These are phyloP conservation scores for Cosmorhoe ocellata DNA, from an alignment of 2,888 invertebrate species.

Conservation along the genomic window DNA sequence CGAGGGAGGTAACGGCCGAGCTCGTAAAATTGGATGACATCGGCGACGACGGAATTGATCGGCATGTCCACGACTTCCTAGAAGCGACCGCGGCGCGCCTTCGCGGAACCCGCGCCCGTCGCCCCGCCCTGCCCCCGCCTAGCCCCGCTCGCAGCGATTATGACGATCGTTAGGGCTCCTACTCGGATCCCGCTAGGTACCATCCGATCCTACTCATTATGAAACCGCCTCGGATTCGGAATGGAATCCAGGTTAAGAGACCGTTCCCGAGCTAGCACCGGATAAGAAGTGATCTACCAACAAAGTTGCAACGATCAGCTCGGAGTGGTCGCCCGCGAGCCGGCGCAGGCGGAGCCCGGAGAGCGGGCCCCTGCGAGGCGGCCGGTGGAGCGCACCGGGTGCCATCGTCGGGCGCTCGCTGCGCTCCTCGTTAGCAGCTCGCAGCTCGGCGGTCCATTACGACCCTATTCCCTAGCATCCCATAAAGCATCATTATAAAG, in stretches of 20 bases:
- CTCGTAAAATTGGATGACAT: constrained; percentile 5
- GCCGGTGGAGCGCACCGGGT: no score
- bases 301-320: constrained; percentile 10
- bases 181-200: no score
- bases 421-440: no score
- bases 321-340: no score
- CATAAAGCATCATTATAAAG: constrained; percentile 8
- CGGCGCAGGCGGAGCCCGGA: no score
- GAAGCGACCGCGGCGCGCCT: constrained; percentile 3
- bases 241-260: not conserved
- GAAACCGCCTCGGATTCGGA: constrained; percentile 6
- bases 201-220: no score
- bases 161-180: no score
- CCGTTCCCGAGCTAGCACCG: constrained; percentile 1
- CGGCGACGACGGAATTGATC: constrained; percentile 5
- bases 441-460: no score
- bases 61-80: constrained; percentile 8
- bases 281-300: constrained; percentile 7
- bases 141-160: no score
- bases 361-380: no score
- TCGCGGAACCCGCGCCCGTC: constrained; percentile 6
- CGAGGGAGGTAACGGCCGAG: not conserved
- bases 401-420: no score
- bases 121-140: not conserved
- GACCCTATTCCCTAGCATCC: constrained; percentile 1